These are phyloP conservation scores for Asarcornis scutulata DNA, from an alignment of 2,113 vertebrate species.

Conservation along the genomic window DNA sequence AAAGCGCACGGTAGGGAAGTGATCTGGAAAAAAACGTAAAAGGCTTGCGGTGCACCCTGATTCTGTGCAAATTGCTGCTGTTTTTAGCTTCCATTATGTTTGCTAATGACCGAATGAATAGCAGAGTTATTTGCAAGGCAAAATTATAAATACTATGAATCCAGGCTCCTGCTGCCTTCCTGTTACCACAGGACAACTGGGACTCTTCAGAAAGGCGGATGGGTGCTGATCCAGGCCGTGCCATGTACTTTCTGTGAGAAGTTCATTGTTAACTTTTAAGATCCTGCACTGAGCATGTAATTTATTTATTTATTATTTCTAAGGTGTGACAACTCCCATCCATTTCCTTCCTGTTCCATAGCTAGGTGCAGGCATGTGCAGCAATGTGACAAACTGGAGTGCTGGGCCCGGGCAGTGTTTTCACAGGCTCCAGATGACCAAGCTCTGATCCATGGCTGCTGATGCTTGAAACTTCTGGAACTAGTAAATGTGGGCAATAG, in stretches of 20 bases:
- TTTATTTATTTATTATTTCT: neutral
- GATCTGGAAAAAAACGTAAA: neutral
- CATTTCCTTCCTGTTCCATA: neutral
- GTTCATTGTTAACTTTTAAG: neutral
- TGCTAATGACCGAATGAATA: neutral
- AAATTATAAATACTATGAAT: neutral
- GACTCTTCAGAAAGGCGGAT: accelerated
- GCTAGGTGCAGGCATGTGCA: neutral
- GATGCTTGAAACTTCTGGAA: neutral
- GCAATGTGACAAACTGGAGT: neutral
- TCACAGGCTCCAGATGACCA: neutral
- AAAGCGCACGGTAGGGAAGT: accelerated
- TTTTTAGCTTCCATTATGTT: neutral
- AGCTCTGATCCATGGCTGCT: accelerated
- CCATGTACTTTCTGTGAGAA: neutral
- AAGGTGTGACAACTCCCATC: neutral
- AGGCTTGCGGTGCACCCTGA: neutral
- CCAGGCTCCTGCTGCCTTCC: neutral
- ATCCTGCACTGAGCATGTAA: neutral
- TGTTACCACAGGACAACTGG: accelerated
- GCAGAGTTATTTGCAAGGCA: neutral
- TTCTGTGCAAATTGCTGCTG: neutral
- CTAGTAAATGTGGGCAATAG: neutral
- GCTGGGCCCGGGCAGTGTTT: neutral
- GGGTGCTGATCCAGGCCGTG: neutral